Evolutionary conservation across 1,140 invertebrate genomes (phyloP), one percentile per base, ranked within the genome.

Genomic region (Probaryconus sp.): DNA sequence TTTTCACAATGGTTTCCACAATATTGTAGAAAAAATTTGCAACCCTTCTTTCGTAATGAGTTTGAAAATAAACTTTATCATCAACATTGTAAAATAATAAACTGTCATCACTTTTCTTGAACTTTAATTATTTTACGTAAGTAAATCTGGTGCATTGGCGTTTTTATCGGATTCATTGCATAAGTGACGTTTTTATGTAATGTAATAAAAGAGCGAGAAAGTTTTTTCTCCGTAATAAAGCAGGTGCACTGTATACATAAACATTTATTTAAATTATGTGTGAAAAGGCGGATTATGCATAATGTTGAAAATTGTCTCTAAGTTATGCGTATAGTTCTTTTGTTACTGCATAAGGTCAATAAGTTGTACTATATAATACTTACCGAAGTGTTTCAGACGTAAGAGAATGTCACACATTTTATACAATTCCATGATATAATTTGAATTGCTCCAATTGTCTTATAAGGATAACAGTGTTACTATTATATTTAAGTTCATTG

Each of bases 381-480:
- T 33, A n/a, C 24, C 28, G 55, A 37, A 60, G 47, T 47, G 47
- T 60, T 37, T 60, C 47, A n/a, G n/a, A 60, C 55, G 55, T 60
- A 42, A 47, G 55, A 37, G 17, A 60, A 47, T 47, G 42, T 60
- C 42, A 26, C 14, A 17, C 5, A n/a, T 13, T 26, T 47, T 28
- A 60, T 28, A 26, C 40, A 26, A 11, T 35, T 9, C 11, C 9
- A 37, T 35, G n/a, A 7, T 28, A n/a, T 14, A 33, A 31, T 17
- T 47, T 17, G 2, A 16, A 47, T 56, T 33, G 38, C 26, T 24
- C 16, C 10, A 33, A 56, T 51, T 56, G 10, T 33, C 24, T 9
- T 16, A 2, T 10, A 24, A 56, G 53, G 31, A 56, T 43, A 33
- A 56, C 38, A 33, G 30, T 47, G 37, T 60, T 37, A 60, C 42